Conservation (phyloP, 1,140 invertebrate species). For the Centruroides vittatus region DNA sequence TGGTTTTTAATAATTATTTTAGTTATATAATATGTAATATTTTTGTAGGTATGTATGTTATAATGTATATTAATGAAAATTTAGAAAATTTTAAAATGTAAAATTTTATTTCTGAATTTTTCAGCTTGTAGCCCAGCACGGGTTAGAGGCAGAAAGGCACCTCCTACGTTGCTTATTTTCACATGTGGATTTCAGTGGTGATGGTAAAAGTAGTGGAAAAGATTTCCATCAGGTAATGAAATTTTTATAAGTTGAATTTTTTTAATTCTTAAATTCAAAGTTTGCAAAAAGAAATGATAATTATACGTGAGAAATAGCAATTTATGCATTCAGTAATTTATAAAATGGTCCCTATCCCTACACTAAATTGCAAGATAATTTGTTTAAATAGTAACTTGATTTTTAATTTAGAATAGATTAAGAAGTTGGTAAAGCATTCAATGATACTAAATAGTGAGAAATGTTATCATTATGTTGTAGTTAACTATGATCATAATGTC, state of each 20-base stretch:
- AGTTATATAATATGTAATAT: background rate
- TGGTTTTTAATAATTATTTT: background rate
- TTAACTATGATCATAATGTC: too few relatives aligned
- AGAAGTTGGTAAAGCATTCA: too few relatives aligned
- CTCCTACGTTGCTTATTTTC: constrained; percentile 73
- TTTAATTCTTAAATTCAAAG: background rate
- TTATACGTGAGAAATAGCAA: constrained; percentile 19
- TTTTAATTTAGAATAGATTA: too few relatives aligned
- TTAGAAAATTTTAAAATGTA: constrained; percentile 1
- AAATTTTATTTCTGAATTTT: constrained; percentile 6
- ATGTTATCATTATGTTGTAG: too few relatives aligned
- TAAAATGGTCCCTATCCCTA: background rate
- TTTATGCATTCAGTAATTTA: background rate
- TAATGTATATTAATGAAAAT: background rate
- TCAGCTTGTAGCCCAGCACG: constrained; percentile 61
- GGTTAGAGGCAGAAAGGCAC: constrained; percentile 74
- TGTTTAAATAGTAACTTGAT: too few relatives aligned
- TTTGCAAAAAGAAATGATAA: background rate
- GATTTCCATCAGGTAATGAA: constrained; percentile 33
- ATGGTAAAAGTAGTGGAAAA: constrained; percentile 36
- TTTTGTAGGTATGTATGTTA: background rate
- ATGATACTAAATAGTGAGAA: too few relatives aligned
- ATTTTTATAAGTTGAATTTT: background rate
- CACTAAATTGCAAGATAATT: too few relatives aligned
- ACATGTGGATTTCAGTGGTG: constrained; percentile 40